phyloP scores from a whole-genome alignment of 2,113 vertebrate species.

The Callithrix jacchus region DNA sequence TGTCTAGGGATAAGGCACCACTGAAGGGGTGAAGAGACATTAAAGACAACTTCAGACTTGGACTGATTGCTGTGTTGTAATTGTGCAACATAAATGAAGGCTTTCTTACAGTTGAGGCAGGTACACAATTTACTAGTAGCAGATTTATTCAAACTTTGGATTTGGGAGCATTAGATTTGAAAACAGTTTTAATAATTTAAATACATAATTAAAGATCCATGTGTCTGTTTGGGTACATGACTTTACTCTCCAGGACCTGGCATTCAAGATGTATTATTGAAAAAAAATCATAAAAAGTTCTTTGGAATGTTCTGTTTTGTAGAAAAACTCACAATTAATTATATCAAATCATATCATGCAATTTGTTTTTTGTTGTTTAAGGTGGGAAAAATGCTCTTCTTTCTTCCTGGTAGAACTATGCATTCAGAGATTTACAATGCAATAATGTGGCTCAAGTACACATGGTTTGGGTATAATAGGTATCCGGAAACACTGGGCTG shows the following conservation, averaged over 20 bases:
- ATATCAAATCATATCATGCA: not conserved
- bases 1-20: not conserved
- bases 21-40: not conserved
- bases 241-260: not conserved
- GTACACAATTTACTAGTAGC: not conserved
- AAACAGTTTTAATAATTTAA: constrained; percentile 10
- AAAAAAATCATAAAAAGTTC: not conserved
- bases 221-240: not conserved
- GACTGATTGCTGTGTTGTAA: not conserved
- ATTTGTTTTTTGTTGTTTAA: constrained; percentile 18
- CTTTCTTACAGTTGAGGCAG: not conserved
- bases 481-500: not conserved
- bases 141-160: not conserved
- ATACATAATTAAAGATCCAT: not conserved
- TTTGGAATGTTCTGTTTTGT: constrained; percentile 39
- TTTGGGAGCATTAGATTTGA: not conserved
- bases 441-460: not conserved
- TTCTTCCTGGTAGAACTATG: not conserved
- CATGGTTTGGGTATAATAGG: not conserved
- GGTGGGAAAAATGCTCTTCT: not conserved
- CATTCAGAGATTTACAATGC: not conserved
- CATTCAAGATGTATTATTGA: not conserved
- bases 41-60: not conserved
- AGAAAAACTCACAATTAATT: constrained; percentile 35
- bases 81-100: not conserved